phyloP scores from a whole-genome alignment of 2,888 invertebrate genomes.

The Caenorhabditis zanzibari region DNA sequence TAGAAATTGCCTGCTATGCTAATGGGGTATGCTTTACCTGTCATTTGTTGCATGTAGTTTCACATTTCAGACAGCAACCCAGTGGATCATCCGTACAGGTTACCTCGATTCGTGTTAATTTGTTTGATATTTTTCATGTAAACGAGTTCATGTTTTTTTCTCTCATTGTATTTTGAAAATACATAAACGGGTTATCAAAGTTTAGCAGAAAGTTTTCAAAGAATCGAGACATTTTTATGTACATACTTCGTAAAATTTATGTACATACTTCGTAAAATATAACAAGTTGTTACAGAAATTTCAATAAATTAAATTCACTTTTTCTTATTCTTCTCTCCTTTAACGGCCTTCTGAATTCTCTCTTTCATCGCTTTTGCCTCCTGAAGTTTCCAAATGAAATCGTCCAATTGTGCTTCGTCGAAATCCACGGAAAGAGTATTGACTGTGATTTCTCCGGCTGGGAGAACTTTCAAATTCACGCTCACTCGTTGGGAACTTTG shows the following conservation, averaged over 20 bases:
- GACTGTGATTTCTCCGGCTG: constrained; percentile 22
- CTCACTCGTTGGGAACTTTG: neutral
- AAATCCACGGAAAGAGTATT: constrained; percentile 23
- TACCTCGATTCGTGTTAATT: neutral
- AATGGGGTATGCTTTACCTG: constrained; percentile 60
- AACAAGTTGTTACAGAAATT: too few relatives aligned
- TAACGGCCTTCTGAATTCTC: constrained; percentile 14
- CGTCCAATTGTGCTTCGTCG: constrained; percentile 54
- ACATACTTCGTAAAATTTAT: too few relatives aligned
- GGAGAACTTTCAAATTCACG: constrained; percentile 30
- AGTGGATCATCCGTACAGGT: neutral
- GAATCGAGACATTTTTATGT: too few relatives aligned
- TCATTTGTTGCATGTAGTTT: too few relatives aligned
- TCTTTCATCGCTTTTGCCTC: constrained; percentile 65
- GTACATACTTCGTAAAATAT: too few relatives aligned
- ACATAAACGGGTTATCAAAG: too few relatives aligned
- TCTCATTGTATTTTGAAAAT: too few relatives aligned
- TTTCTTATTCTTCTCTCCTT: neutral
- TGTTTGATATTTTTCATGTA: too few relatives aligned
- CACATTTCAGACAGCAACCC: neutral
- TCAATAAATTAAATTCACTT: too few relatives aligned
- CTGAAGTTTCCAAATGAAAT: constrained; percentile 68
- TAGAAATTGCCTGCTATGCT: constrained; percentile 67
- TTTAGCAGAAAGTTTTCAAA: too few relatives aligned
- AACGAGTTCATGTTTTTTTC: too few relatives aligned